Base-by-base conservation (phyloP, 1,140 invertebrate species). In the Stenopsyche tienmushanensis region DNA sequence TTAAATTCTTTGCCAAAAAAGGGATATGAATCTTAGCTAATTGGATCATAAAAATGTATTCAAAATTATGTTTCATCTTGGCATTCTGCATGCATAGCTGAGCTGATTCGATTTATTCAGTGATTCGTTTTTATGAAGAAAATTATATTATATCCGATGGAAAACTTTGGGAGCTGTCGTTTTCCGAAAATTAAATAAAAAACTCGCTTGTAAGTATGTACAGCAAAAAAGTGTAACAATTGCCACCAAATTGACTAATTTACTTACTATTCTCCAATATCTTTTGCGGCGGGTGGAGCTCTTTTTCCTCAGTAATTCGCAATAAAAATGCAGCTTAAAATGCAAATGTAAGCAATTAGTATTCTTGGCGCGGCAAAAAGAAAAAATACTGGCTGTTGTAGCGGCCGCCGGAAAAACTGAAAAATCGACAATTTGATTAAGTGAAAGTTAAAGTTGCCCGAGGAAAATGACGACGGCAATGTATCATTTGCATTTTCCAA, bases 261-360 rank as follows among this genome's bases (percentile, higher is more conserved):
- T 55, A 24, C 8, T 55, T 20, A 25, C 23, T 26, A 55, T 55
- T 25, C 52, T 34, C 39, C 52, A 55, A 34, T 17, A 34, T 34
- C 29, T 25, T 49, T 49, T 18, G 23, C 53, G 39, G 58, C 49
- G 20, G 45, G 15, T 55, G 24, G 17, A 50, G 60, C 52, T 8
- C 44, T 21, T 39, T 34, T 42, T 57, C 52, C 45, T 64, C 29
- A 55, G 62, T 65, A 68, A 68, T 65, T 68, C 34, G 62, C 66
- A 65, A 67, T 68, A 68, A 68, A 68, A 68, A 68, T 68, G 66
- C 66, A 68, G 59, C 62, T 65, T 62, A 53, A 68, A 65, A 68
- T 68, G 66, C 66, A 68, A 68, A 68, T 68, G 55, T 62, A 68
- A 68, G 66, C 66, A 64, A 68, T 68, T 65, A 68, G 66, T 68